Conservation (phyloP, 2,888 invertebrate genomes). For the Timema podura region DNA sequence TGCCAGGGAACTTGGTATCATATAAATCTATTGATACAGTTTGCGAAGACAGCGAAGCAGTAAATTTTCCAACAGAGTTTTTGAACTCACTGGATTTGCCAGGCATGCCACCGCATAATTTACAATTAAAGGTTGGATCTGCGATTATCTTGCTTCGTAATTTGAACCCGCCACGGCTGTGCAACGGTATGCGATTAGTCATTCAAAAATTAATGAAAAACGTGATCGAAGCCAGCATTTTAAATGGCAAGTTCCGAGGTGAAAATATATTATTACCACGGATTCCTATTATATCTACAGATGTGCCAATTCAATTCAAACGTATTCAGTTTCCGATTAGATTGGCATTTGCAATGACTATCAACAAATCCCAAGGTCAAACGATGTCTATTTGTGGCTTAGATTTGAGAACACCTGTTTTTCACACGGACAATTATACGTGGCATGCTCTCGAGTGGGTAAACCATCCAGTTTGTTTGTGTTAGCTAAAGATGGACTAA, state of each 20-base stretch:
- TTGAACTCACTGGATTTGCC: slow-evolving; percentile 5
- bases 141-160: slow-evolving; percentile 5
- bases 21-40: slow-evolving; percentile 1
- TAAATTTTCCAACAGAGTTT: slow-evolving; percentile 4
- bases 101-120: slow-evolving; percentile 4
- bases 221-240: slow-evolving; percentile 1
- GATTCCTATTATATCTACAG: not conserved
- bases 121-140: slow-evolving; percentile 5
- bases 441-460: too few relatives aligned
- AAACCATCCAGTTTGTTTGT: too few relatives aligned
- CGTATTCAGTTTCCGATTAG: not conserved
- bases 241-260: not conserved
- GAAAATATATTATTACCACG: not conserved
- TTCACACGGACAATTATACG: too few relatives aligned
- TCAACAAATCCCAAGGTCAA: not conserved
- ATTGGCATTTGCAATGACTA: not conserved
- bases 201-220: not conserved
- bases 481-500: too few relatives aligned
- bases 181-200: not conserved
- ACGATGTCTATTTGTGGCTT: too few relatives aligned
- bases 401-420: too few relatives aligned
- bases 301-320: slow-evolving; percentile 1
- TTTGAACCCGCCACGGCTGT: not conserved
- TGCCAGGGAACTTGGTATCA: slow-evolving; percentile 3
- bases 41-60: not conserved